Evolutionary conservation across 2,797 vertebrate genomes (phyloP).

Genomic region (Dermochelys coriacea): DNA sequence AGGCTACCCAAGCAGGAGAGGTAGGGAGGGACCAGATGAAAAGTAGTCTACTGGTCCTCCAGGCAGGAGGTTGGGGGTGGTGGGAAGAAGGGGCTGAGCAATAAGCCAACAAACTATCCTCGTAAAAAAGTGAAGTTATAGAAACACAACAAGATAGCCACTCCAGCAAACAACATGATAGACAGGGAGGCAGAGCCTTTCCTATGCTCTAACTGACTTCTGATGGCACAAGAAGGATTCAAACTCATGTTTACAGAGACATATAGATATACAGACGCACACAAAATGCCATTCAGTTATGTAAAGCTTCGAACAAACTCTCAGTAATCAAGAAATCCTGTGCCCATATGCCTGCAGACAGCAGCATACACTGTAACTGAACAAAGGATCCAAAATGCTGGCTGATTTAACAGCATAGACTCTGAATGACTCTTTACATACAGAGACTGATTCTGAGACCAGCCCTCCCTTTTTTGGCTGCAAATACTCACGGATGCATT

Average conservation of each 20-base stretch:
- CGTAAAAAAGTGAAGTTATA: background rate
- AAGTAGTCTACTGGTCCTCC: background rate
- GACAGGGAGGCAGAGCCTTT: background rate
- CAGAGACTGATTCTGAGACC: background rate
- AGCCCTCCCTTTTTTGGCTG: background rate
- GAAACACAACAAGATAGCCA: background rate
- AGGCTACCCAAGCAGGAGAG: background rate
- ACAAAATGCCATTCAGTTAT: background rate
- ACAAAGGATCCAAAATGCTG: background rate
- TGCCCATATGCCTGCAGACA: background rate
- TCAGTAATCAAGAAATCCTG: background rate
- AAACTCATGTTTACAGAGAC: background rate
- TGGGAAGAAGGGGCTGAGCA: background rate
- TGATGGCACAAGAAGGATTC: background rate
- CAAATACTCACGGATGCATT: background rate
- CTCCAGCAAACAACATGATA: background rate
- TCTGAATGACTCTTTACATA: background rate
- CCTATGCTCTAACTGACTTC: background rate
- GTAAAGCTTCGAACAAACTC: background rate
- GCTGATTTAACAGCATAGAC: background rate
- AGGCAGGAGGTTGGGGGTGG: rapidly evolving
- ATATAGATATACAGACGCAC: no score
- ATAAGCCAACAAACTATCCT: background rate
- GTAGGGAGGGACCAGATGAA: background rate
- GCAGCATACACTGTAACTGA: background rate